Conservation (phyloP, 1,140 invertebrate genomes). For the Bombus picipes region DNA sequence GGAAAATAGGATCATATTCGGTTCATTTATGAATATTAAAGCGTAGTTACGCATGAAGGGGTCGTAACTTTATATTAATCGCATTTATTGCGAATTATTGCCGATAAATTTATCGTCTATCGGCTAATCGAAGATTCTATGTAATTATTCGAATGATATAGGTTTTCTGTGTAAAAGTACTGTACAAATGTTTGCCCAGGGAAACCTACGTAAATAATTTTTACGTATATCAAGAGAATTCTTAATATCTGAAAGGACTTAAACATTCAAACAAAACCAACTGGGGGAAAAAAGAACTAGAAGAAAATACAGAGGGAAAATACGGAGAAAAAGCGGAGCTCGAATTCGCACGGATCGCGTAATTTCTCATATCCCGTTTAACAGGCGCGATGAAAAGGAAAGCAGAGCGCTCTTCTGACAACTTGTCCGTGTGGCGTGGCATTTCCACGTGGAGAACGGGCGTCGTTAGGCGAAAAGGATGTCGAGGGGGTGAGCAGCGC, state of each 20-base stretch:
- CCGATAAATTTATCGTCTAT: conserved; percentile 3
- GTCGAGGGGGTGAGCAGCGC: conserved; percentile 9
- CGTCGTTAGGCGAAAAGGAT: conserved; percentile 31
- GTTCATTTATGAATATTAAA: conserved; percentile 15
- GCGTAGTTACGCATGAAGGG: not conserved
- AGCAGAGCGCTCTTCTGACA: conserved; percentile 4
- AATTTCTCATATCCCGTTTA: conserved; percentile 60
- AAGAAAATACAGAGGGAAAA: not conserved
- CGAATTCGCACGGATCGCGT: not conserved
- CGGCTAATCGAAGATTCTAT: not conserved
- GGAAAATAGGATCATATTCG: conserved; percentile 19
- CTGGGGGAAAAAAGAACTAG: not conserved
- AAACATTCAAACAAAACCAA: not conserved
- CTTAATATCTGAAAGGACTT: not conserved
- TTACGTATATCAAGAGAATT: not conserved
- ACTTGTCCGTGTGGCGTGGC: conserved; percentile 29
- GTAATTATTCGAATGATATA: not conserved
- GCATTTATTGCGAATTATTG: conserved; percentile 18
- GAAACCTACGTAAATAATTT: not conserved
- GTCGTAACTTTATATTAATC: conserved; percentile 14
- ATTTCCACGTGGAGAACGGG: conserved; percentile 37
- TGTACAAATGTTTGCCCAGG: not conserved
- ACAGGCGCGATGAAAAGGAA: conserved; percentile 55
- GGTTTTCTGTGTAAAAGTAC: no score
- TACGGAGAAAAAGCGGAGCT: not conserved